Conservation (phyloP, 2,113 vertebrate genomes). For the Rhinoptilus africanus region DNA sequence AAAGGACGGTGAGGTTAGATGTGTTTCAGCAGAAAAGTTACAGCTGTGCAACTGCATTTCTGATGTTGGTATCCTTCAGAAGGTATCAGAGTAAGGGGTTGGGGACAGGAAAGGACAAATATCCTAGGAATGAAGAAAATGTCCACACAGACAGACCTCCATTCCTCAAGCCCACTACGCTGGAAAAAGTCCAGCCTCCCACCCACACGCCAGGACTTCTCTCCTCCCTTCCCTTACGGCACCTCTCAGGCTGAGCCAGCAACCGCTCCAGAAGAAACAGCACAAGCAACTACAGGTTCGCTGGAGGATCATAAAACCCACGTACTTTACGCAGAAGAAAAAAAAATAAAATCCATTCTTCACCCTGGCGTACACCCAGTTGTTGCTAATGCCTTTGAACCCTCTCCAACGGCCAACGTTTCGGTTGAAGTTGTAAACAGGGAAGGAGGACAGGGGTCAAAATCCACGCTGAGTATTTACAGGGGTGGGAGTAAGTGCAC, state of each 20-base stretch:
- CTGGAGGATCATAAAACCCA: background rate
- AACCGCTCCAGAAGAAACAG: background rate
- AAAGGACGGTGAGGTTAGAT: background rate
- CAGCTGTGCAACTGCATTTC: background rate
- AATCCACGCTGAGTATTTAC: background rate
- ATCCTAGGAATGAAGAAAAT: background rate
- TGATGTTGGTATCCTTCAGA: background rate
- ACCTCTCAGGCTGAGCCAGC: background rate
- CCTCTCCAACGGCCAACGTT: background rate
- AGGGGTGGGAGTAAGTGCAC: background rate
- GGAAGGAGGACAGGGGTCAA: background rate
- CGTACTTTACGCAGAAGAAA: background rate
- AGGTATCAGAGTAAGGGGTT: accelerated
- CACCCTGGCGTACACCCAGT: background rate
- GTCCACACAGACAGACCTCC: background rate
- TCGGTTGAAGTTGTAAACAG: background rate
- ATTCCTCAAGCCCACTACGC: background rate
- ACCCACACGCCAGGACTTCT: background rate
- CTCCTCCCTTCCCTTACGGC: background rate
- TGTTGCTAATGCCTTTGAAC: background rate
- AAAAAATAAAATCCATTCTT: background rate
- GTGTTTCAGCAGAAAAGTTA: background rate
- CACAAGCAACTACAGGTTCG: background rate
- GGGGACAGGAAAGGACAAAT: background rate
- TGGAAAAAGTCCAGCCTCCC: background rate